Conservation (phyloP, 1,140 invertebrate genomes). For the Zophobas morio region DNA sequence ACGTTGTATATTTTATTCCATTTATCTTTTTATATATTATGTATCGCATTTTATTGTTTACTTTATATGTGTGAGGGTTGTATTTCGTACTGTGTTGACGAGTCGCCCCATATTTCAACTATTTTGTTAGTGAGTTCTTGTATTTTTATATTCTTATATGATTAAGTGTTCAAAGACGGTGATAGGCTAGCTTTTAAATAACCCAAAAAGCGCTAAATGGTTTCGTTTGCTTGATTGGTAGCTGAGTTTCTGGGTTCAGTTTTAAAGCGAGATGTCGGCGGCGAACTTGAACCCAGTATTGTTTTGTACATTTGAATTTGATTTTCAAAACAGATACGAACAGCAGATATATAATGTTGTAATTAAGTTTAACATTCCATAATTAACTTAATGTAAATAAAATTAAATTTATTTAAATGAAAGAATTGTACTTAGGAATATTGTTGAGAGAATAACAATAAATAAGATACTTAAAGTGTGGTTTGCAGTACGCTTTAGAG, state of each 20-base stretch:
- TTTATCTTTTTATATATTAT: conserved; percentile 28
- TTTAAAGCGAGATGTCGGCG: background rate
- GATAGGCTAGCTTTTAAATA: conserved; percentile 37
- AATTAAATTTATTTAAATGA: conserved; percentile 28
- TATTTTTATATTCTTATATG: conserved; percentile 44
- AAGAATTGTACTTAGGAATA: conserved; percentile 44
- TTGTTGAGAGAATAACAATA: conserved; percentile 44
- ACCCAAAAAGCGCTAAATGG: conserved; percentile 2
- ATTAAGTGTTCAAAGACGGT: conserved; percentile 40
- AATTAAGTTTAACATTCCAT: conserved; percentile 44
- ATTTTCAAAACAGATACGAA: conserved; percentile 10
- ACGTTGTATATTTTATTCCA: conserved; percentile 20
- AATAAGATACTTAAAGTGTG: conserved; percentile 18
- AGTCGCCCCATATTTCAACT: conserved; percentile 5
- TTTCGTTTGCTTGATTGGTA: conserved; percentile 33
- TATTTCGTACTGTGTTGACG: conserved; percentile 16
- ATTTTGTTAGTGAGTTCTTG: conserved; percentile 40
- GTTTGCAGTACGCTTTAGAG: background rate
- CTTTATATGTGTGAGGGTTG: background rate
- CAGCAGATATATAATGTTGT: conserved; percentile 1
- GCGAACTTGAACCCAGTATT: background rate
- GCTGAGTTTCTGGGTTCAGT: conserved; percentile 24
- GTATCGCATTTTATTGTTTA: conserved; percentile 9
- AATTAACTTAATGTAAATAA: conserved; percentile 45
- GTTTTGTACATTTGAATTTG: conserved; percentile 5